Percentiles rank a stretch among this genome's conserved stretches.
Conservation (phyloP, 2,113 vertebrate species). For the Prolemur simus region DNA sequence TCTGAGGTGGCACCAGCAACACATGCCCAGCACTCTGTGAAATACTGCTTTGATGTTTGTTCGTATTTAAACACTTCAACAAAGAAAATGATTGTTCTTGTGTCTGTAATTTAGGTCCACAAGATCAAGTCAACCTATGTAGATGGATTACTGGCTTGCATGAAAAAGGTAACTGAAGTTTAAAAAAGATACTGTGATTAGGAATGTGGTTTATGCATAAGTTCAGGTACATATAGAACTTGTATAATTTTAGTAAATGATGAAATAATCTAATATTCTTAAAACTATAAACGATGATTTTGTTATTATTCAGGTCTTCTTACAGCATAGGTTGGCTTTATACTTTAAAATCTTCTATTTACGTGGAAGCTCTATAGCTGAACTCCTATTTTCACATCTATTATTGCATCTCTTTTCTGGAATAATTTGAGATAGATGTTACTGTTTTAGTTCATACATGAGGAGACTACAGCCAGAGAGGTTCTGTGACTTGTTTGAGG, state of each 20-base stretch:
- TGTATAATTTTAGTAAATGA: neutral
- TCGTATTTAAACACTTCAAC: neutral
- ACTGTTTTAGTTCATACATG: neutral
- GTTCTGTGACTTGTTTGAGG: neutral
- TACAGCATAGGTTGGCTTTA: neutral
- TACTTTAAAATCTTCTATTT: neutral
- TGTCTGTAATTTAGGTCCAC: slow-evolving; percentile 85
- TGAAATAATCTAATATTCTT: neutral
- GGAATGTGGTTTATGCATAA: neutral
- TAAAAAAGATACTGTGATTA: neutral
- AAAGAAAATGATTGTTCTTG: neutral
- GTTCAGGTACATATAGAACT: neutral
- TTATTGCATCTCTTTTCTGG: accelerated
- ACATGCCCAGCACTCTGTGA: neutral
- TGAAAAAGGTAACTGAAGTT: slow-evolving; percentile 85
- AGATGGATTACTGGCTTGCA: slow-evolving; percentile 89
- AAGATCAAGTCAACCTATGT: slow-evolving; percentile 95
- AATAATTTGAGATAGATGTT: neutral
- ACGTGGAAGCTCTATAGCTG: neutral
- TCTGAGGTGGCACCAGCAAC: neutral
- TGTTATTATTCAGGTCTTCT: neutral
- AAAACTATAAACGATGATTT: neutral
- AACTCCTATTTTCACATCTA: accelerated
- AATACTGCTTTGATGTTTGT: neutral
- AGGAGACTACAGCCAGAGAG: neutral